A percentile compares a stretch with the other conserved stretches of the same genome.
These are phyloP conservation scores for Tholera decimalis DNA, from an alignment of 2,888 invertebrate genomes.

Conservation along the genomic window DNA sequence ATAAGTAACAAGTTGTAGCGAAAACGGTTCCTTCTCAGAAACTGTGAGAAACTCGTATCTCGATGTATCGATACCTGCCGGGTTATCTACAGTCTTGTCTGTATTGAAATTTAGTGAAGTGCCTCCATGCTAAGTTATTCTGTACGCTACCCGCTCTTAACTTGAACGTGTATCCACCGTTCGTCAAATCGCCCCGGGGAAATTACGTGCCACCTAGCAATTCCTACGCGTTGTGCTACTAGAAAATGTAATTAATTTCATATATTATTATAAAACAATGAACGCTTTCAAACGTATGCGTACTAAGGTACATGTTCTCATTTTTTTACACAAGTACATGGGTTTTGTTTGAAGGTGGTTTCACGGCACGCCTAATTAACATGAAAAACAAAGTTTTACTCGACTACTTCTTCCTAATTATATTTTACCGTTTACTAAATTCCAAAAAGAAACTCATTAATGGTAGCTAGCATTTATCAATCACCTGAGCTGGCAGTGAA, in stretches of 20 bases:
- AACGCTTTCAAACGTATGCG: slow-evolving; percentile 64
- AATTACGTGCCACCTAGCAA: slow-evolving; percentile 82
- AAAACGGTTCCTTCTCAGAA: slow-evolving; percentile 39
- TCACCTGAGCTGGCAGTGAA: slow-evolving; percentile 33
- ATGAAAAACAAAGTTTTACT: slow-evolving; percentile 18
- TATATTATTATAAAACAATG: slow-evolving; percentile 73
- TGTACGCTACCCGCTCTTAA: slow-evolving; percentile 63
- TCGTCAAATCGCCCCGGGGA: slow-evolving; percentile 80
- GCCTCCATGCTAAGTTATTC: slow-evolving; percentile 38
- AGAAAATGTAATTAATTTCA: slow-evolving; percentile 83
- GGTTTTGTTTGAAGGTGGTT: slow-evolving; percentile 33
- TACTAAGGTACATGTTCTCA: slow-evolving; percentile 40
- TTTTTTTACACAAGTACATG: slow-evolving; percentile 22
- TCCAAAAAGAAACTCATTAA: slow-evolving; percentile 46
- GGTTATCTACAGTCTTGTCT: slow-evolving; percentile 32
- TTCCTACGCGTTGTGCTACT: slow-evolving; percentile 71
- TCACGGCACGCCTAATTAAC: slow-evolving; percentile 38
- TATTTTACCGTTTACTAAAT: slow-evolving; percentile 19
- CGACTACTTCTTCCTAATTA: slow-evolving; percentile 23
- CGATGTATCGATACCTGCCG: slow-evolving; percentile 39
- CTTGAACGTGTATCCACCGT: slow-evolving; percentile 63
- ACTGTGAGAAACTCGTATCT: slow-evolving; percentile 40
- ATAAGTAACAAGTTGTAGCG: slow-evolving; percentile 59
- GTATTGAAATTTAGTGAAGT: slow-evolving; percentile 43
- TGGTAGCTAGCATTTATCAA: slow-evolving; percentile 42